Percentiles rank a stretch among this genome's conserved stretches.
Conservation (phyloP, 2,888 invertebrate genomes). For the Cataglyphis albicans region DNA sequence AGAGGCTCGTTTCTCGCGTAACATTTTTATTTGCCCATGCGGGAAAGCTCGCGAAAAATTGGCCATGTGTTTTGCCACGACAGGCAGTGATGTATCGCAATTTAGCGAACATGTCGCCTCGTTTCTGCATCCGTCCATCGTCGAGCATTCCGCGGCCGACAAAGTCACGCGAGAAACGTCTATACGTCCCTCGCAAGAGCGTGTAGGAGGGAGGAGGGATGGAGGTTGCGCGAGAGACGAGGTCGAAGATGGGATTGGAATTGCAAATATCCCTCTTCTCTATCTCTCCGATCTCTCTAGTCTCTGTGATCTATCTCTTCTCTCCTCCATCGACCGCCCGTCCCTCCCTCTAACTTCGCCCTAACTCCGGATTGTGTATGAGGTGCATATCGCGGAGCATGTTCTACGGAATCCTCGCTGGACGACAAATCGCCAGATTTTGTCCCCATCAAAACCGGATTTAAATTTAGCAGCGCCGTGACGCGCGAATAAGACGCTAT, state of each 20-base stretch:
- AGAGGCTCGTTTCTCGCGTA: background rate
- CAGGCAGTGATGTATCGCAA: conserved; percentile 26
- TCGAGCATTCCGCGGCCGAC: conserved; percentile 65
- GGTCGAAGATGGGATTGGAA: conserved; percentile 77
- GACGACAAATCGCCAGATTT: conserved; percentile 54
- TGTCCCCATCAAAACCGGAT: background rate
- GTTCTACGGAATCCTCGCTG: conserved; percentile 24
- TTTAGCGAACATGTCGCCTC: conserved; percentile 15
- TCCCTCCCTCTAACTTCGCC: conserved; percentile 19
- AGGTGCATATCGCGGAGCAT: conserved; percentile 41
- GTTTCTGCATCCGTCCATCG: conserved; percentile 70
- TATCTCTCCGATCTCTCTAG: conserved; percentile 60
- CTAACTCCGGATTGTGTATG: conserved; percentile 55
- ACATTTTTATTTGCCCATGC: conserved; percentile 8
- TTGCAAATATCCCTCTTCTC: conserved; percentile 75
- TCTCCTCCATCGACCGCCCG: conserved; percentile 59
- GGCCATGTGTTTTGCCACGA: conserved; percentile 34
- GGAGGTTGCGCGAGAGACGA: conserved; percentile 65
- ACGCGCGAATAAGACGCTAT: background rate
- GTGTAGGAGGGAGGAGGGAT: conserved; percentile 13
- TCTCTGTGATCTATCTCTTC: conserved; percentile 61
- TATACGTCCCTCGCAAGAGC: conserved; percentile 50
- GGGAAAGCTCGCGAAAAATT: conserved; percentile 37
- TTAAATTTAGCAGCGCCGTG: conserved; percentile 14
- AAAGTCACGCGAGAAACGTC: conserved; percentile 72